Conservation (phyloP, 2,113 vertebrate species). For the Oryzias celebensis region DNA sequence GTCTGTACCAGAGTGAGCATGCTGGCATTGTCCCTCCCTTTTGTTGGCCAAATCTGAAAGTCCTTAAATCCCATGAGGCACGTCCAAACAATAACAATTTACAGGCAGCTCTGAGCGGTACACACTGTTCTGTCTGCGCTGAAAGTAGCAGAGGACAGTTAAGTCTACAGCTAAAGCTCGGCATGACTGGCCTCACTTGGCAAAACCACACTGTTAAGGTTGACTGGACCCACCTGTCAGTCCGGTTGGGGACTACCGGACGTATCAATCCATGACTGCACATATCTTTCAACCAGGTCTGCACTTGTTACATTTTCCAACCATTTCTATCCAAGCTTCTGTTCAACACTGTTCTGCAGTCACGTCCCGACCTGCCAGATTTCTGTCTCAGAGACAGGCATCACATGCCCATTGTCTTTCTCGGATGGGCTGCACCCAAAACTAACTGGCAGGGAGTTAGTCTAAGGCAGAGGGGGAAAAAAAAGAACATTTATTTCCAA, state of each 20-base stretch:
- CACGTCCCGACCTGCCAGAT: conserved; percentile 38
- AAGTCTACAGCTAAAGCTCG: conserved; percentile 26
- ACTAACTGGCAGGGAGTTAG: conserved; percentile 14
- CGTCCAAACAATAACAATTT: conserved; percentile 37
- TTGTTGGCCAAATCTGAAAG: conserved; percentile 31
- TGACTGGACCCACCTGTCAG: conserved; percentile 57
- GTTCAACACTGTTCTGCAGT: conserved; percentile 29
- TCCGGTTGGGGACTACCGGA: conserved; percentile 47
- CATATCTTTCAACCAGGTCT: conserved; percentile 44
- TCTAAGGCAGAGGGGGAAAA: neutral
- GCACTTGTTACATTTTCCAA: conserved; percentile 30
- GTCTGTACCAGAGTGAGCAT: neutral
- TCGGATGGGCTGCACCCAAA: conserved; percentile 13
- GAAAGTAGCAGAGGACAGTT: neutral
- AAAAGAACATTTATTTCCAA: neutral
- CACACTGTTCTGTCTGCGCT: conserved; percentile 28
- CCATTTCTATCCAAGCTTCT: conserved; percentile 48
- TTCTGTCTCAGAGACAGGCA: conserved; percentile 16
- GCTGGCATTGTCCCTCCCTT: neutral
- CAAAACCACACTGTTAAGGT: conserved; percentile 29
- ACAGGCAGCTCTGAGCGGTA: conserved; percentile 16
- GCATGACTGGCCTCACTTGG: conserved; percentile 31
- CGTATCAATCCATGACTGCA: conserved; percentile 53
- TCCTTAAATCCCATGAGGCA: conserved; percentile 4
- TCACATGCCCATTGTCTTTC: conserved; percentile 29